Base-by-base conservation (phyloP, 2,888 invertebrate species). In the Physocephala rufipes region DNA sequence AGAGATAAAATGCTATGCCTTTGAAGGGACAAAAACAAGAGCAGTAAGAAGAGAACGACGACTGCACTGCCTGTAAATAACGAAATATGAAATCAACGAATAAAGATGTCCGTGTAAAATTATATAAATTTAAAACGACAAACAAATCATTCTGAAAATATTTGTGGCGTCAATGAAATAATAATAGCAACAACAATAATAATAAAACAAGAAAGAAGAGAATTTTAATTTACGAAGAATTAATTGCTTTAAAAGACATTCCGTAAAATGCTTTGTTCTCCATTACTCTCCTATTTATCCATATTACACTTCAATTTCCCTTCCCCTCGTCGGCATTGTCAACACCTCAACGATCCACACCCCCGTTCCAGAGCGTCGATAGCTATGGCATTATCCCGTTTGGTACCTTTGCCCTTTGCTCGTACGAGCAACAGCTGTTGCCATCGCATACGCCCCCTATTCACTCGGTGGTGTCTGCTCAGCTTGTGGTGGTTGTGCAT, bases 281-380 rank as follows among this genome's bases (percentile, higher is more conserved):
- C 21, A n/a, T 58, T 28, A 28, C 16, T 26, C 15, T 28, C 59
- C 7, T 15, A 28, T 28, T 24, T 24, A 26, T 21, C 43, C 19
- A 19, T 28, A 2, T 49, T 12, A 47, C 13, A 15, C 19, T 24
- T 21, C 45, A 72, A 71, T 75, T 72, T 63, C 74, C 72, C 61
- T 21, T 43, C 19, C 45, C 62, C 4, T n/a, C 62, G 24, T 21
- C 43, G 70, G 68, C 63, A 72, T 21, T 19, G 16, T 26, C 21
- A 67, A 19, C 67, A 53, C 19, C 16, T 47, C 16, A 26, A 30
- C 28, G 0, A 55, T 43, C 30, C 15, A 5, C 36, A 13, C 19
- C 19, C 7, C 7, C 43, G 19, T 59, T 30, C 16, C 19, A 21
- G 26, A 24, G 36, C 36, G 36, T 36, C 9, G 36, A 36, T 13